Conservation (phyloP, 2,797 vertebrate species). For the Clarias fuscus region DNA sequence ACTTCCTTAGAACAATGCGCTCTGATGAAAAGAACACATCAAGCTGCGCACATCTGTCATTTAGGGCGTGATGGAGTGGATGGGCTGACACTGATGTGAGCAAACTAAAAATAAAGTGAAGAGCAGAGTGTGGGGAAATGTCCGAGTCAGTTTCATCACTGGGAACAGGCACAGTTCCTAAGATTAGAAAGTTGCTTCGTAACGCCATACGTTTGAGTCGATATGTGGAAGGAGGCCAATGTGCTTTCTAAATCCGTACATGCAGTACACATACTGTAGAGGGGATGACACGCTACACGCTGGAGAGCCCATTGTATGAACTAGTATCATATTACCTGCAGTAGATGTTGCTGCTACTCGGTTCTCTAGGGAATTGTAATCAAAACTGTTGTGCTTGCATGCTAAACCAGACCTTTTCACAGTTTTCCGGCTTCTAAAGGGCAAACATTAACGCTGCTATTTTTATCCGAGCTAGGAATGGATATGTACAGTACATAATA, state of each 20-base stretch:
- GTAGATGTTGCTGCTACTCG: conserved; percentile 30
- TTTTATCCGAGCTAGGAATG: conserved; percentile 35
- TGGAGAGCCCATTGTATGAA: conserved; percentile 38
- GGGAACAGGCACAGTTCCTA: conserved; percentile 26
- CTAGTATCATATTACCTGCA: conserved; percentile 49
- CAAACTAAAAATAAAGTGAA: conserved; percentile 34
- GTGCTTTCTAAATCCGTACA: conserved; percentile 43
- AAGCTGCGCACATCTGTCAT: conserved; percentile 49
- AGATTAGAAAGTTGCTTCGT: conserved; percentile 59
- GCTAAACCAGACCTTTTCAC: conserved; percentile 40
- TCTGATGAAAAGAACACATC: conserved; percentile 46
- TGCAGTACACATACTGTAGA: conserved; percentile 18
- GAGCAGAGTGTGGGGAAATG: conserved; percentile 33
- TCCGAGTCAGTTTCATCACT: conserved; percentile 49
- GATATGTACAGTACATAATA: conserved; percentile 17
- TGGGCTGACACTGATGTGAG: conserved; percentile 23
- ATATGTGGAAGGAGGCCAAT: conserved; percentile 56
- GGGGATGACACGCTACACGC: conserved; percentile 50
- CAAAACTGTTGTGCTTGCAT: conserved; percentile 21
- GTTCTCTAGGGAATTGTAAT: conserved; percentile 45
- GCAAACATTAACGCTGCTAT: conserved; percentile 47
- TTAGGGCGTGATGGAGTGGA: conserved; percentile 40
- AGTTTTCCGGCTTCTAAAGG: conserved; percentile 31
- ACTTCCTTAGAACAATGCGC: conserved; percentile 41
- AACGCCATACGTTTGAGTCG: conserved; percentile 56